Evolutionary conservation across 2,888 invertebrate species (phyloP), one percentile per base, ranked within the genome.

Genomic region (Folsomia manolachei): DNA sequence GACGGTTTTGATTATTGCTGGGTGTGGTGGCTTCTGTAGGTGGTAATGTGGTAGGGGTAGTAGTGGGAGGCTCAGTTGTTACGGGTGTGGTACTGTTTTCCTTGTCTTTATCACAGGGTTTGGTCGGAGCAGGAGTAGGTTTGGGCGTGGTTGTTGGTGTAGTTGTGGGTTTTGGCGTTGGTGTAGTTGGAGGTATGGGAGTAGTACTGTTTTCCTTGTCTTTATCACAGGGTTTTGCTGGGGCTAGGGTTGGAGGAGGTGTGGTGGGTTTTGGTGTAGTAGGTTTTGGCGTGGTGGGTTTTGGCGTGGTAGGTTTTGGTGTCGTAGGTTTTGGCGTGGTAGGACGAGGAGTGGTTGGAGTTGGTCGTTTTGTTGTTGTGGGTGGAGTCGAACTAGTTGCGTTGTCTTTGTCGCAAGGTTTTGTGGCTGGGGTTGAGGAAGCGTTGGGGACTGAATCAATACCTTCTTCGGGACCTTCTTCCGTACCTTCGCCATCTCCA

Each of bases 391-490:
- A 52, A 1, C 23, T 23, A 26, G 2, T 18, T 21, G 27, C 70
- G 21, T 60, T 27, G 19, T 74, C 74, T 24, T 71, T 71, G 25
- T 74, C 74, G 51, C 74, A 74, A 14, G 74, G 74, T 27, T 69
- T 69, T 19, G 61, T 11, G 9, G 23, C 19, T 18, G n/a, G 18
- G 18, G 11, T n/a, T 18, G 56, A 56, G 19, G 19, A 7, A 4
- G 18, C 39, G 14, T 23, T 26, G 21, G 27, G 61, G 19, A 1
- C 56, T 21, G 19, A 64, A 53, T 18, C 60, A 60, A 4, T 9
- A 60, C 60, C 23, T 11, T 60, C 9, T 4, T 60, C n/a, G 23
- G 2, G 4, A 11, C 24, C 63, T 11, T 4, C 63, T 11, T 63
- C 26, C 7, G 14, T 18, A 27, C 65, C 51, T 23, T 23, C 39